Base-by-base conservation (phyloP, 2,797 vertebrate species). In the Periparus ater region DNA sequence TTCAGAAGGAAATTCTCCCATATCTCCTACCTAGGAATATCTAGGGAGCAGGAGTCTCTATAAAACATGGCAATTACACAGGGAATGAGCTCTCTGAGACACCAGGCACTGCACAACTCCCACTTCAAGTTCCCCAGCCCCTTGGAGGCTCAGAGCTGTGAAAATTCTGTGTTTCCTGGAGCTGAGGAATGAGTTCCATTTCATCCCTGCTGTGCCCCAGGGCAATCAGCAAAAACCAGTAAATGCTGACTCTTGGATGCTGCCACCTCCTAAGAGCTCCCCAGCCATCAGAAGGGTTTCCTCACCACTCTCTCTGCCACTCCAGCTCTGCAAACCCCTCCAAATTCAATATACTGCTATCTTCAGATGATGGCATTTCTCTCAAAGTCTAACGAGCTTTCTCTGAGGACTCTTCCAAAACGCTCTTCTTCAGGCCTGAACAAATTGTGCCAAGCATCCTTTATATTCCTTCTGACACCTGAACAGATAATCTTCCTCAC, bases 171-270 rank as follows among this genome's bases (percentile, higher is more conserved):
- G 48, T 40, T 67, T 63, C 47, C 91, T 77, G 54, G 42, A 60
- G 17, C 22, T 47, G 51, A 27, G 34, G 36, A 75, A 50, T 13
- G 23, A 65, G 21, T 57, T 92, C n/a, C 32, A 61, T 50, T 23
- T 62, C 0, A 4, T 26, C 26, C 8, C 21, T 12, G 2, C 1
- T 0, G 0, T 53, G 36, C 27, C 50, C 30, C 36, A 44, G 25
- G 30, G 48, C 51, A 62, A 85, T 7, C 63, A 58, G 27, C 47
- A 94, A n/a, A 79, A 79, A 10, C 27, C 55, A 54, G 23, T 29
- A 63, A 85, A 73, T 13, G 47, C 44, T 63, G 67, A 74, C 23
- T 72, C 15, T 42, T 38, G 51, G 54, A 51, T n/a, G 70, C 38
- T 2, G 9, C 70, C 73, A 48, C 62, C 89, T 92, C 61, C 54